Conservation (phyloP, 2,797 vertebrate genomes). For the Malurus leucopterus region DNA sequence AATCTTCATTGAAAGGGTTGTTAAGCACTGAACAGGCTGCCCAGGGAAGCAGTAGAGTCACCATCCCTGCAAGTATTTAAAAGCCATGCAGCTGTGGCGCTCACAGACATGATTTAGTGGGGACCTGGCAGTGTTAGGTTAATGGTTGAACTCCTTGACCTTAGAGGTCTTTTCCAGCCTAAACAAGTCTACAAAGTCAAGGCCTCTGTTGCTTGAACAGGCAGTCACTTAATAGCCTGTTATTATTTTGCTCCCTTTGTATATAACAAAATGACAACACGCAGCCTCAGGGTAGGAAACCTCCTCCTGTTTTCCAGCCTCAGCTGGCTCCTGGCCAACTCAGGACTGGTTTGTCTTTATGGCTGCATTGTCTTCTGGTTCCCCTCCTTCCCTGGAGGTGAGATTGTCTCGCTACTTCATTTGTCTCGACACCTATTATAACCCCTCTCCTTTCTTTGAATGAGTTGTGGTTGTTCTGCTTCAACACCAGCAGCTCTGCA, state of each 20-base stretch:
- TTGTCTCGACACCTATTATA: neutral
- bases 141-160: neutral
- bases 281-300: neutral
- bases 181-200: neutral
- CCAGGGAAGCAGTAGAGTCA: neutral
- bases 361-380: neutral
- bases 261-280: neutral
- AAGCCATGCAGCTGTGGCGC: fast-evolving
- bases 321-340: neutral
- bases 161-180: neutral
- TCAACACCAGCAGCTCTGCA: neutral
- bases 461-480: neutral
- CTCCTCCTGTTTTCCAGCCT: neutral
- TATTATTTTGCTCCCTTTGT: neutral
- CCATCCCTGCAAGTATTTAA: neutral
- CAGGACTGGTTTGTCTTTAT: neutral
- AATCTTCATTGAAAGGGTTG: neutral
- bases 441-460: neutral
- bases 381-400: neutral
- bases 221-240: neutral
- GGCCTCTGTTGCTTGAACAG: neutral
- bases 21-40: neutral
- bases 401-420: neutral
- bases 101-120: neutral
- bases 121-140: neutral